A percentile compares a stretch with the other conserved stretches of the same genome.
phyloP scores from a whole-genome alignment of 1,140 invertebrate species.

The Meloidogyne hapla region DNA sequence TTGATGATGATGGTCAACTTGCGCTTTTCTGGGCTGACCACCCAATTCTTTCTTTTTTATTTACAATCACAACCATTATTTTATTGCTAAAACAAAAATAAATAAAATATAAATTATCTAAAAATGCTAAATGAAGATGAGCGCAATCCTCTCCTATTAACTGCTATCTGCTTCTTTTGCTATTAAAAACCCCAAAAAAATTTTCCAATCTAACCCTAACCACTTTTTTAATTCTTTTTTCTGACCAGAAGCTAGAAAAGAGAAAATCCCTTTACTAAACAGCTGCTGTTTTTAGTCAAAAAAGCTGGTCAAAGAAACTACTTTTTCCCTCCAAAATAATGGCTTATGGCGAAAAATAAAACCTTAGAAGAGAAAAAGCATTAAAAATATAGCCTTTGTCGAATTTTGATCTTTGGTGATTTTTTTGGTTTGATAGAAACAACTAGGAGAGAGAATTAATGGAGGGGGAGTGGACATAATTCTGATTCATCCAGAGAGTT shows the following conservation, averaged over 20 bases:
- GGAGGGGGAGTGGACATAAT: not conserved
- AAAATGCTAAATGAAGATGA: not conserved
- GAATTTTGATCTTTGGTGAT: not conserved
- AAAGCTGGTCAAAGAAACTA: slow-evolving; percentile 1
- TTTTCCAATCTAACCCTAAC: not conserved
- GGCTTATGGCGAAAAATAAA: not conserved
- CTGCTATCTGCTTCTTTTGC: not conserved
- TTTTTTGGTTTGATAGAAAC: not conserved
- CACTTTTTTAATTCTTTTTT: not conserved
- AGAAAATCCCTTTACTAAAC: not conserved
- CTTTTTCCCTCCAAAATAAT: not conserved
- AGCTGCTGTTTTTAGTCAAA: not conserved
- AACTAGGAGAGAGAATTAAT: not conserved
- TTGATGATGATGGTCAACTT: not conserved
- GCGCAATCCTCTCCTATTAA: not conserved
- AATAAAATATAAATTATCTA: not conserved
- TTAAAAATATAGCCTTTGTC: not conserved
- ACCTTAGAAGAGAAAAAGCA: not conserved
- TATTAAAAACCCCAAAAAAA: not conserved
- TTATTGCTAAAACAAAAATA: not conserved
- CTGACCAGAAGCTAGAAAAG: not conserved
- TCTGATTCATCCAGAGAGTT: too few species aligned
- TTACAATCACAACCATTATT: not conserved
- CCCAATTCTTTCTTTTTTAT: slow-evolving; percentile 15
- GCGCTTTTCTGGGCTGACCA: not conserved